Base-by-base conservation (phyloP, 1,140 invertebrate species). In the Pristionchus pacificus region DNA sequence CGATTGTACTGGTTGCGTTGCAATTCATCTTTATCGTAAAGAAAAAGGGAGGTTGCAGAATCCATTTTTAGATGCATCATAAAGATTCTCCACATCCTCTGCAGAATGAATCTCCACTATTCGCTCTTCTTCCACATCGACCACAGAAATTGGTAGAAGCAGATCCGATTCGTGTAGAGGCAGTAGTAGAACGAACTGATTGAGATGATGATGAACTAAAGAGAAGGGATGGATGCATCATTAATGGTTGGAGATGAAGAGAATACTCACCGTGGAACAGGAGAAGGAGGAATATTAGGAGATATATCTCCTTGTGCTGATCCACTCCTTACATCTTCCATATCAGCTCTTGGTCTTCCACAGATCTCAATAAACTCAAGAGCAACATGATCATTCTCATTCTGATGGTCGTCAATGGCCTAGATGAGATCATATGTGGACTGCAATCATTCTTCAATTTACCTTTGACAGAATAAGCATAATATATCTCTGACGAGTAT, bases 21-120 rank as follows among this genome's bases (percentile, higher is more conserved):
- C n/a, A n/a, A n/a, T n/a, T n/a, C n/a, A n/a, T n/a, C n/a, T n/a
- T n/a, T n/a, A n/a, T n/a, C n/a, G n/a, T n/a, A n/a, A n/a, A n/a
- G n/a, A n/a, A n/a, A n/a, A n/a, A n/a, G 55, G 55, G 55, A 15
- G 55, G 15, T n/a, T 57, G 55, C 55, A 57, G 55, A 57, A 57
- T 57, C 55, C 55, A 57, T 57, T 57, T 57, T 57, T n/a, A 57
- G 55, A 57, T n/a, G n/a, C 15, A 57, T 57, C n/a, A 57, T n/a
- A 57, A n/a, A 57, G 15, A n/a, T 57, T 15, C 55, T 27, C 29
- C 60, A 61, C 60, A 27, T 30, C 6, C 60, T 15, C 60, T 27
- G n/a, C 60, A 30, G 25, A 10, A 27, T 30, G 25, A 6, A 30
- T 61, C 60, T 10, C 60, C 60, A 30, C 6, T 10, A 6, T 61